Conservation (phyloP, 2,888 invertebrate genomes). For the Troides oblongomaculatus region DNA sequence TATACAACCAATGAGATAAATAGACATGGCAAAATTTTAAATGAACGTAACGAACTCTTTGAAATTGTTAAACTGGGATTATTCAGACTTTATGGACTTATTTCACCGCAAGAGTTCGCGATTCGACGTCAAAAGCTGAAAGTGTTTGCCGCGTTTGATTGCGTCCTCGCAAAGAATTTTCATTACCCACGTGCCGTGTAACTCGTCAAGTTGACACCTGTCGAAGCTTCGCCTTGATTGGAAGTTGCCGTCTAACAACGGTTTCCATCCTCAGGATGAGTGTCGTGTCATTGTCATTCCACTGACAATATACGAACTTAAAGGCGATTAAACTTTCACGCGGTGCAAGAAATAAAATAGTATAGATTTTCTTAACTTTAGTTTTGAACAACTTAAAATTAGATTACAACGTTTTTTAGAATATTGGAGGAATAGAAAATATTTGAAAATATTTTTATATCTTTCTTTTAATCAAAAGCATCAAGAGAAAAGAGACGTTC, state of each 20-base stretch:
- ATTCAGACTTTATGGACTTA: background rate
- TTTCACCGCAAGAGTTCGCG: slow-evolving; percentile 9
- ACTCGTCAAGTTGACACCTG: slow-evolving; percentile 55
- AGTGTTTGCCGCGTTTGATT: slow-evolving; percentile 58
- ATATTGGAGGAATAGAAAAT: no score
- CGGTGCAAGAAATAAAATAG: background rate
- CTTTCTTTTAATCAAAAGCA: no score
- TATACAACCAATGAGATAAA: background rate
- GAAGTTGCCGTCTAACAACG: slow-evolving; percentile 36
- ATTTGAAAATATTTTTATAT: no score
- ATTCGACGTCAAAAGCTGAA: slow-evolving; percentile 10
- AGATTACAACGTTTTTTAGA: no score
- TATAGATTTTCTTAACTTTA: no score
- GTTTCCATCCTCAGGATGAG: slow-evolving; percentile 9
- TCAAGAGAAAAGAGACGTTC: no score
- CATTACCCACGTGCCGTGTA: slow-evolving; percentile 39
- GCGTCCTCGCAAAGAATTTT: slow-evolving; percentile 55
- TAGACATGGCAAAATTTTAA: background rate
- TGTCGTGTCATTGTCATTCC: background rate
- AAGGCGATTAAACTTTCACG: background rate
- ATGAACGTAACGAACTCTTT: background rate
- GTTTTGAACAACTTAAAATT: no score
- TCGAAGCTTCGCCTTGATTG: slow-evolving; percentile 61
- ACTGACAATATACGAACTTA: background rate
- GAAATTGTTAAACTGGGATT: no score